phyloP scores from a whole-genome alignment of 2,797 vertebrate genomes.

The Hipposideros larvatus region DNA sequence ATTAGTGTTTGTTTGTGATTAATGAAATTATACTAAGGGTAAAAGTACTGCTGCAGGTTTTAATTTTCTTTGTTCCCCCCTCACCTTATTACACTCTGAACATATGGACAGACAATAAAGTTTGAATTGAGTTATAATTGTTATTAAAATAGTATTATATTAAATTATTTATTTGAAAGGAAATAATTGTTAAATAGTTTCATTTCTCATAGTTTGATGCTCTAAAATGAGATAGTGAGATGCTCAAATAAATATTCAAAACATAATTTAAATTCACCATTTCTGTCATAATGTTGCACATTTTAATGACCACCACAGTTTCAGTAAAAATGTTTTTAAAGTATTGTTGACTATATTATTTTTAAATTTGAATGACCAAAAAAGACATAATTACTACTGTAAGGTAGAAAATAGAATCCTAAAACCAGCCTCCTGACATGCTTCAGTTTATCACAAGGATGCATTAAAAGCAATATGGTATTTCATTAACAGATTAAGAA shows the following conservation, averaged over 20 bases:
- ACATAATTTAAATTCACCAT: neutral
- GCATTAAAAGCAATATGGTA: neutral
- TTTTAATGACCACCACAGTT: neutral
- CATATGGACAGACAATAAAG: neutral
- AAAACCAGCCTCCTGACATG: neutral
- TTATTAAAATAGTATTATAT: neutral
- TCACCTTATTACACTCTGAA: neutral
- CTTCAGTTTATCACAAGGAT: neutral
- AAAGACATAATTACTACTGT: neutral
- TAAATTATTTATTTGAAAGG: conserved; percentile 7
- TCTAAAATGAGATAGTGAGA: neutral
- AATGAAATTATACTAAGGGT: neutral
- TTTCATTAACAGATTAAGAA: neutral
- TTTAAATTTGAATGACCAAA: neutral
- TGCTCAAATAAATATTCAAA: neutral
- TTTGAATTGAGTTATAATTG: neutral
- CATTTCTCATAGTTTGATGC: neutral
- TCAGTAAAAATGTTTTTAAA: neutral
- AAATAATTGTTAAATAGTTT: neutral
- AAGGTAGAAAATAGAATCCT: neutral
- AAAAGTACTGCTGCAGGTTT: neutral
- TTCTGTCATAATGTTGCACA: neutral
- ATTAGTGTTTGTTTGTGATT: neutral
- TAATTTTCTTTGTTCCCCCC: neutral
- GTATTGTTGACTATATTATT: neutral